Base-by-base conservation (phyloP, 2,113 vertebrate species). In the Baryphthengus martii region DNA sequence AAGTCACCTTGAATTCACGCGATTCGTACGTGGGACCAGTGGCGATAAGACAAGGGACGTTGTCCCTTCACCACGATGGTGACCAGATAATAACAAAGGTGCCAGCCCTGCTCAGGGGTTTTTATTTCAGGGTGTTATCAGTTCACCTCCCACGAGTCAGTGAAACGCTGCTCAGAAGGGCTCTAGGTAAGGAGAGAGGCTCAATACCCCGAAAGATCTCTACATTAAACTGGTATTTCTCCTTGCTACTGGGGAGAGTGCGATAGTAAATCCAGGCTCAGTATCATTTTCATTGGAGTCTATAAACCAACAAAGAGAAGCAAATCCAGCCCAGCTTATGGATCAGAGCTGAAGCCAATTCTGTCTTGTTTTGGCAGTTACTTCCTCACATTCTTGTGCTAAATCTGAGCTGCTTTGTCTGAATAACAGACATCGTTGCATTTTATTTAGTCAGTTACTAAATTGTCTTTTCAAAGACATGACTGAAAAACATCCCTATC, bases 191-290 rank as follows among this genome's bases (percentile, higher is more conserved):
- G 9, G 44, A 28, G 29, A 25, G 58, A 13, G 49, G 17, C 23
- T 85, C 25, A 8, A 17, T 15, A 26, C 16, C 63, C 37, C 26
- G 24, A 14, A 18, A 85, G 50, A 49, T 35, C 70, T 39, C 56
- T 28, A 4, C 31, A 1, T 29, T 33, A 2, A 29, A 67, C 52
- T 12, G 56, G 4, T 49, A 18, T 63, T 93, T 84, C 39, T 58
- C 59, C 25, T 44, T 9, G 0, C 31, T 44, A 1, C 7, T 0
- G 0, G 2, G 24, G 40, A 39, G 45, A 0, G 20, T 71, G 24
- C 17, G 71, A 7, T 10, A 18, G 74, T 6, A 85, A 75, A 79
- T 66, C 37, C 37, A 15, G 37, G 58, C 67, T 70, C 29, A 7
- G 9, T 7, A 28, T 56, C 3, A 1, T 37, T 65, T n/a, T 23